Percentiles rank a stretch among this genome's conserved stretches.
Evolutionary conservation across 1,140 invertebrate genomes (phyloP).

Genomic region (Druon quercuslanigerum): DNA sequence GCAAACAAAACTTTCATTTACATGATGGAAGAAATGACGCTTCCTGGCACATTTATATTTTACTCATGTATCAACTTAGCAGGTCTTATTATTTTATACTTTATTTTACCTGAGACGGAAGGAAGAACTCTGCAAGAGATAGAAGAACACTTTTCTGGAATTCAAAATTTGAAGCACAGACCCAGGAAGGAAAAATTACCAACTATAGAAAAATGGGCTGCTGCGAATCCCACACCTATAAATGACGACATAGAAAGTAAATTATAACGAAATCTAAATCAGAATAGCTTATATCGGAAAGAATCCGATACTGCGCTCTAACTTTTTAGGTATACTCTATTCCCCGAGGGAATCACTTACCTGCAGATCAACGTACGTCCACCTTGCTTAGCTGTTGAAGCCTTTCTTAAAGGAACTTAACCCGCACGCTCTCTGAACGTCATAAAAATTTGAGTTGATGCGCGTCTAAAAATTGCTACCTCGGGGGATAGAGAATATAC

Average conservation of each 20-base stretch:
- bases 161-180: constrained; percentile 72
- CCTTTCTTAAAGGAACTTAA: too few relatives aligned
- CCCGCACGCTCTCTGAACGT: too few relatives aligned
- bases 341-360: too few relatives aligned
- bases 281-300: too few relatives aligned
- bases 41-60: constrained; percentile 83
- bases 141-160: constrained; percentile 80
- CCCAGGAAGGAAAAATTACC: constrained; percentile 57
- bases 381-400: too few relatives aligned
- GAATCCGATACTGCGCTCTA: too few relatives aligned
- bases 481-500: too few relatives aligned
- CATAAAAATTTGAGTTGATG: too few relatives aligned
- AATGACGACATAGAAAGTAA: constrained; percentile 68
- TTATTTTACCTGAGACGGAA: constrained; percentile 87
- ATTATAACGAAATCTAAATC: constrained; percentile 52
- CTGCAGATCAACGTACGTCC: too few relatives aligned
- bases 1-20: constrained; percentile 84
- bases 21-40: constrained; percentile 78
- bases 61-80: constrained; percentile 81
- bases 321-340: too few relatives aligned
- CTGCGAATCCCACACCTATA: constrained; percentile 61
- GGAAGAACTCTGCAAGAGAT: constrained; percentile 86
- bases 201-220: constrained; percentile 70
- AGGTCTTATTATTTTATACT: constrained; percentile 78
- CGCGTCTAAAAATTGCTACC: too few relatives aligned